These are phyloP conservation scores for Sminthurinus signatus DNA, from an alignment of 1,140 invertebrate genomes.

Conservation along the genomic window DNA sequence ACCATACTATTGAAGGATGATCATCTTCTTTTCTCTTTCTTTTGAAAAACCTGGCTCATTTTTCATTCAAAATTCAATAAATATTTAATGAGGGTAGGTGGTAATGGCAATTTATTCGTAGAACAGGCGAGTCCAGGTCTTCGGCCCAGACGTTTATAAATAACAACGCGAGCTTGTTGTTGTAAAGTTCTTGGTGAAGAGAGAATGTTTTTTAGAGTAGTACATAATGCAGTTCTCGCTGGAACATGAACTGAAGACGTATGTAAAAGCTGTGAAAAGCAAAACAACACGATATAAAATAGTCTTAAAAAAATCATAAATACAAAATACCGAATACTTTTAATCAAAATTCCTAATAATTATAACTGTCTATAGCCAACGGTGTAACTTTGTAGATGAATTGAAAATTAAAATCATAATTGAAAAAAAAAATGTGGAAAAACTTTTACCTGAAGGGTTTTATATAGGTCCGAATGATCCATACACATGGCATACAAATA, in stretches of 20 bases:
- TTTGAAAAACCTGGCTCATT: too few species aligned
- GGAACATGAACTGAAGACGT: too few species aligned
- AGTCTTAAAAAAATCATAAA: too few species aligned
- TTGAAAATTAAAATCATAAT: slow-evolving; percentile 54
- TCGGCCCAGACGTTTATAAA: slow-evolving; percentile 57
- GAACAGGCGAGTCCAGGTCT: slow-evolving; percentile 57
- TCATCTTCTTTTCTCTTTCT: too few species aligned
- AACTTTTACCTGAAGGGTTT: too few species aligned
- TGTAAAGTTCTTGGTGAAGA: slow-evolving; percentile 57
- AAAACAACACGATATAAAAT: too few species aligned
- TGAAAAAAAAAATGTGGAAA: too few species aligned
- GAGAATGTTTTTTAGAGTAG: slow-evolving; percentile 55
- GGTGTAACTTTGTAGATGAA: slow-evolving; percentile 47
- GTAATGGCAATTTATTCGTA: slow-evolving; percentile 61
- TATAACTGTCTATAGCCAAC: too few species aligned
- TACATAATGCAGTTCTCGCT: slow-evolving; percentile 55
- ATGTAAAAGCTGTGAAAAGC: too few species aligned
- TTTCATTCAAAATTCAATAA: slow-evolving; percentile 58
- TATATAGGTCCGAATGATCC: slow-evolving; percentile 58
- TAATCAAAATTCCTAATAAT: too few species aligned
- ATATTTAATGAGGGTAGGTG: slow-evolving; percentile 60
- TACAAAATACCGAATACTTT: too few species aligned
- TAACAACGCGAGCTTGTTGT: slow-evolving; percentile 58
- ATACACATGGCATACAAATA: slow-evolving; percentile 61
- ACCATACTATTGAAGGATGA: too few species aligned